A percentile compares a stretch with the other conserved stretches of the same genome.
These are phyloP conservation scores for Micronycteris hirsuta DNA, from an alignment of 2,113 vertebrate genomes.

Conservation along the genomic window DNA sequence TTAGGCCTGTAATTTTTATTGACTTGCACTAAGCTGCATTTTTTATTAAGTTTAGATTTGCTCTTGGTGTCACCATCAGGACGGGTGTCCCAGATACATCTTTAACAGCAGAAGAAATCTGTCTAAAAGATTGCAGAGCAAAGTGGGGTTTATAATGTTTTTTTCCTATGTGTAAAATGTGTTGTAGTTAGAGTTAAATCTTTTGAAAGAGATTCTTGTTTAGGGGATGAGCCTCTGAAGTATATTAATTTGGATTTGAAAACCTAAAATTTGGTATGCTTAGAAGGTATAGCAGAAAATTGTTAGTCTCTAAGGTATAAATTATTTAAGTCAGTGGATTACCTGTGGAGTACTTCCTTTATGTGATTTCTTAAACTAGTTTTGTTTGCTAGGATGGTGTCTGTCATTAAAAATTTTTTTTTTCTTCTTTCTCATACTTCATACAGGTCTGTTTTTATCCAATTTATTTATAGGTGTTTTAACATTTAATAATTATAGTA, in stretches of 20 bases:
- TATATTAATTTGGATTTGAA: constrained; percentile 15
- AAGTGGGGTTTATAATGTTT: background rate
- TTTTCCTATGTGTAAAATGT: background rate
- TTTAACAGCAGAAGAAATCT: background rate
- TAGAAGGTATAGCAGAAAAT: background rate
- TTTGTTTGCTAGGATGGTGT: background rate
- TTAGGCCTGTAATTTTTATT: background rate
- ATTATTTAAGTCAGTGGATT: background rate
- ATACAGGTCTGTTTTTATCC: background rate
- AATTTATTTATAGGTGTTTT: constrained; percentile 1
- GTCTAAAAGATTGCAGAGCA: background rate
- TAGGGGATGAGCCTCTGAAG: background rate
- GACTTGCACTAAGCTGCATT: background rate
- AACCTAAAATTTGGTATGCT: background rate
- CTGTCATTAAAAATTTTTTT: background rate
- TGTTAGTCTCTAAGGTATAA: background rate
- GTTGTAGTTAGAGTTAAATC: background rate
- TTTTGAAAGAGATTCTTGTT: constrained; percentile 13
- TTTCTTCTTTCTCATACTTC: background rate
- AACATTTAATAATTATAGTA: background rate
- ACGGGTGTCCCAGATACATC: background rate
- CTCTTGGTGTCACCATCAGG: background rate
- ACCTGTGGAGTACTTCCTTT: background rate
- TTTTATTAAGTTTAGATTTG: constrained; percentile 24
- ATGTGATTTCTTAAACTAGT: background rate